A percentile compares a stretch with the other conserved stretches of the same genome.
These are phyloP conservation scores for Temnothorax ravouxi DNA, from an alignment of 2,888 invertebrate species.

Conservation along the genomic window DNA sequence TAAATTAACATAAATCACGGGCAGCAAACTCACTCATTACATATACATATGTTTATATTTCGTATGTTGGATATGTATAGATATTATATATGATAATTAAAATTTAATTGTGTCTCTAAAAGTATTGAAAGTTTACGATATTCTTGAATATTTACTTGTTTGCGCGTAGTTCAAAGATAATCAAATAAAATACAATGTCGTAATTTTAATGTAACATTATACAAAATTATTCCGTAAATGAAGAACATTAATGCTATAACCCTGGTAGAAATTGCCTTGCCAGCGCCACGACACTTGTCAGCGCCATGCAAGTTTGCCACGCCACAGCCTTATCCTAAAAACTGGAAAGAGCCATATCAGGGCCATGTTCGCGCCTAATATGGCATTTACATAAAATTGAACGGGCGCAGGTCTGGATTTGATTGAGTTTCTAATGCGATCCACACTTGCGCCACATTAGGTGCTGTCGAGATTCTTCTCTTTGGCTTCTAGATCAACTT, in stretches of 20 bases:
- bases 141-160: not conserved
- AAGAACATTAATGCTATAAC: not conserved
- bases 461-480: too few relatives aligned
- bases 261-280: too few relatives aligned
- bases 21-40: not conserved
- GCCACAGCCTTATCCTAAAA: too few relatives aligned
- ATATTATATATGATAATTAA: not conserved
- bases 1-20: conserved; percentile 11
- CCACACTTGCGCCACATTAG: too few relatives aligned
- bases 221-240: not conserved
- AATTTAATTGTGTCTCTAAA: not conserved
- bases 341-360: too few relatives aligned
- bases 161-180: not conserved
- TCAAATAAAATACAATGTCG: not conserved
- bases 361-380: too few relatives aligned
- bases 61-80: not conserved
- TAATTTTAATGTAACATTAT: not conserved
- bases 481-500: too few relatives aligned
- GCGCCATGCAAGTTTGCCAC: too few relatives aligned
- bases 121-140: not conserved
- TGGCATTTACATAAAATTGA: too few relatives aligned
- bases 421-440: too few relatives aligned
- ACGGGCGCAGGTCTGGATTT: too few relatives aligned
- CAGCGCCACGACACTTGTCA: too few relatives aligned
- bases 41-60: not conserved